Conservation (phyloP, 2,888 invertebrate species). For the Melanotus villosus region DNA sequence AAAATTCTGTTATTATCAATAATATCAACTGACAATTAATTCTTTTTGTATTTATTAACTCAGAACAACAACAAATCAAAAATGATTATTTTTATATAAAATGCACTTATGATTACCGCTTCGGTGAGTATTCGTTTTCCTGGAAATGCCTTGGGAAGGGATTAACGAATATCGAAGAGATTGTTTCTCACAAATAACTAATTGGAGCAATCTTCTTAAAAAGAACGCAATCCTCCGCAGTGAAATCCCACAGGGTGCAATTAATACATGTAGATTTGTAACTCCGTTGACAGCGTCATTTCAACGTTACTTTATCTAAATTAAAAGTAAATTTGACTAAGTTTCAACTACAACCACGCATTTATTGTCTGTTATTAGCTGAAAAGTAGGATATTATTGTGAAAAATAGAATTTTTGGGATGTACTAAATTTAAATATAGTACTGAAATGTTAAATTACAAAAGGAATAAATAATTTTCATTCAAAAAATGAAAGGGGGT, state of each 20-base stretch:
- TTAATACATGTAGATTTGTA: constrained; percentile 58
- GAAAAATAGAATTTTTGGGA: too few species aligned
- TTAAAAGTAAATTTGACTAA: constrained; percentile 8
- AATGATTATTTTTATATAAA: constrained; percentile 1
- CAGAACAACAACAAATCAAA: neutral
- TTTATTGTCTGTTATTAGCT: too few species aligned
- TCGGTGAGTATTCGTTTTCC: constrained; percentile 16
- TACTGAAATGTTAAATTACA: too few species aligned
- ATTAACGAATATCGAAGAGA: constrained; percentile 47
- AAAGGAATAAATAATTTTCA: neutral
- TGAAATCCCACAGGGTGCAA: constrained; percentile 63
- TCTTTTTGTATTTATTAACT: neutral
- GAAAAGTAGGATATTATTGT: too few species aligned
- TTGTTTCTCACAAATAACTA: constrained; percentile 64
- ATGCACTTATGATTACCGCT: constrained; percentile 23
- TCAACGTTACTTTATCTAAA: constrained; percentile 1
- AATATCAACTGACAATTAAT: too few species aligned
- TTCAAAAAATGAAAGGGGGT: neutral
- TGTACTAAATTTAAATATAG: too few species aligned
- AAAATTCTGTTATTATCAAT: too few species aligned
- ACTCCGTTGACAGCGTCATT: constrained; percentile 23
- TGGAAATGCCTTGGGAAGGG: constrained; percentile 25
- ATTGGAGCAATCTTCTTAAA: constrained; percentile 67
- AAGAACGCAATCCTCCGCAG: constrained; percentile 49
- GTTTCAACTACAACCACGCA: neutral